Evolutionary conservation across 2,113 vertebrate genomes (phyloP).

Genomic region (Morphnarchus princeps): DNA sequence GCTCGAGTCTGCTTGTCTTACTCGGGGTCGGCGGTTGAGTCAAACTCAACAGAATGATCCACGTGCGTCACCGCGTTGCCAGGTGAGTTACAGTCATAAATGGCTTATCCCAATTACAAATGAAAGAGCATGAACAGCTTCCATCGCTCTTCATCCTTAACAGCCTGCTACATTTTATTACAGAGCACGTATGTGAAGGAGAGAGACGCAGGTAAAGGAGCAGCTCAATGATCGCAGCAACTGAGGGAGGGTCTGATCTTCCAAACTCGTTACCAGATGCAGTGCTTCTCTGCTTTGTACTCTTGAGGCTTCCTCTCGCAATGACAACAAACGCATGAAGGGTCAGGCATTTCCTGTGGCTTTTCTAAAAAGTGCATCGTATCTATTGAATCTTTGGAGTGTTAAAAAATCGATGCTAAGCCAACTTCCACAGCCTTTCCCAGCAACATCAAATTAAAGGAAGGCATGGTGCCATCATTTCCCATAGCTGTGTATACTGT

Average conservation of each 20-base stretch:
- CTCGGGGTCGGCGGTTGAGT: not conserved
- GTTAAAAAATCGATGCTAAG: not conserved
- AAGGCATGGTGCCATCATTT: conserved; percentile 14
- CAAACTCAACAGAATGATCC: not conserved
- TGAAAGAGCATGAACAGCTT: not conserved
- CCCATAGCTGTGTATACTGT: not conserved
- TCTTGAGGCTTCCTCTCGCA: not conserved
- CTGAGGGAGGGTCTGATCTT: not conserved
- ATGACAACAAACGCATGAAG: not conserved
- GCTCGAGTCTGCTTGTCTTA: not conserved
- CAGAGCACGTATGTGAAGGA: not conserved
- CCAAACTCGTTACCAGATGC: not conserved
- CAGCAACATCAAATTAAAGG: not conserved
- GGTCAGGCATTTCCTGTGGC: not conserved
- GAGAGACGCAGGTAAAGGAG: not conserved
- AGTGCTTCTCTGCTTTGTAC: not conserved
- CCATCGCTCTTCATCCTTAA: not conserved
- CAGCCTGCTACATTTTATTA: not conserved
- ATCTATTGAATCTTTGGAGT: not conserved
- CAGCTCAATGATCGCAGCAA: not conserved
- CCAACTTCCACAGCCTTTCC: conserved; percentile 8
- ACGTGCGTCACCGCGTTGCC: not conserved
- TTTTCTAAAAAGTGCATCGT: not conserved
- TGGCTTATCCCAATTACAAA: not conserved
- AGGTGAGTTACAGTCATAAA: not conserved